A percentile compares a stretch with the other conserved stretches of the same genome.
These are phyloP conservation scores for Crocodylus rhombifer DNA, from an alignment of 2,797 vertebrate species.

Conservation along the genomic window DNA sequence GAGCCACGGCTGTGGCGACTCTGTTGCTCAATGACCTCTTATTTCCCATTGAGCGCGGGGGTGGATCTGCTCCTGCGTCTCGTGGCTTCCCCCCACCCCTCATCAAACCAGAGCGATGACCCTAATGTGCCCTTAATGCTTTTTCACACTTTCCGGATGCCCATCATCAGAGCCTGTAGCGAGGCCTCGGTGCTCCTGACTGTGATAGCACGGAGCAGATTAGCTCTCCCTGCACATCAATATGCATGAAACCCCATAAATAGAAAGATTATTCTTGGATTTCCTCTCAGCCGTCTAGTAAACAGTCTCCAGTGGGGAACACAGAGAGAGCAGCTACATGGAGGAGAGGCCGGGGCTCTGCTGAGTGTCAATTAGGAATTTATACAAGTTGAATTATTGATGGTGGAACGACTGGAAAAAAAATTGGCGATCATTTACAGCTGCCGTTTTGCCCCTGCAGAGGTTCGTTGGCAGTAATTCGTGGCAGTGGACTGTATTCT, in stretches of 20 bases:
- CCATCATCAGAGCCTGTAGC: not conserved
- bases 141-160: not conserved
- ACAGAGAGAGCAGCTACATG: slow-evolving; percentile 30
- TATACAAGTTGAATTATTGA: slow-evolving; percentile 56
- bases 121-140: not conserved
- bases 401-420: not conserved
- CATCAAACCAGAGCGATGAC: not conserved
- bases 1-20: fast-evolving
- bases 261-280: slow-evolving; percentile 75
- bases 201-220: slow-evolving; percentile 34
- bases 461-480: not conserved
- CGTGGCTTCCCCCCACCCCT: not conserved
- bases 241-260: slow-evolving; percentile 72
- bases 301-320: slow-evolving; percentile 62
- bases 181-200: slow-evolving; percentile 46
- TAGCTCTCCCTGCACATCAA: slow-evolving; percentile 62
- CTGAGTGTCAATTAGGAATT: slow-evolving; percentile 30
- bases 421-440: slow-evolving; percentile 7
- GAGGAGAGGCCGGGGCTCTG: not conserved
- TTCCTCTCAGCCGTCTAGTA: slow-evolving; percentile 71
- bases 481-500: not conserved
- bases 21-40: not conserved
- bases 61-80: not conserved
- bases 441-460: not conserved
- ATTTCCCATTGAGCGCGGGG: not conserved